Evolutionary conservation across 2,888 invertebrate species (phyloP).

Genomic region (Nysson spinosus): DNA sequence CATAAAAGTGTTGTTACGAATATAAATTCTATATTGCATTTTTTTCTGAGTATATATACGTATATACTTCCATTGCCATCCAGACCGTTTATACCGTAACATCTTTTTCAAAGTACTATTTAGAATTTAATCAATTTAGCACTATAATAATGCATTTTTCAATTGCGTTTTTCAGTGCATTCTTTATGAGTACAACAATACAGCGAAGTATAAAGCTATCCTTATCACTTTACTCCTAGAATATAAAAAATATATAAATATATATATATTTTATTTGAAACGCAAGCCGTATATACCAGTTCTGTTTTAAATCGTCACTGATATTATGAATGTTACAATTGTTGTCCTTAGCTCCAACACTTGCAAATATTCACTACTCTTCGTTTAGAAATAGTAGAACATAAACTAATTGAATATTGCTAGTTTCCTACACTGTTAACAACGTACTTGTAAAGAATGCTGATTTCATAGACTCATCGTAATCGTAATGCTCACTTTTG

Average conservation of each 20-base stretch:
- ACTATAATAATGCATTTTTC: constrained; percentile 68
- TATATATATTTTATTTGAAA: constrained; percentile 19
- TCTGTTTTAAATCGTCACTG: constrained; percentile 14
- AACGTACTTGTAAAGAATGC: constrained; percentile 63
- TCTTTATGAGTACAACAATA: constrained; percentile 59
- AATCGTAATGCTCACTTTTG: constrained; percentile 45
- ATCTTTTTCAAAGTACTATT: constrained; percentile 67
- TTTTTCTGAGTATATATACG: too few relatives aligned
- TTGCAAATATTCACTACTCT: constrained; percentile 3
- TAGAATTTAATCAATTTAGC: constrained; percentile 72
- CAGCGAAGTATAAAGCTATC: constrained; percentile 6
- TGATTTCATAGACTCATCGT: constrained; percentile 48
- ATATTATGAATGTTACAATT: constrained; percentile 3
- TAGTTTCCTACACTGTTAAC: constrained; percentile 18
- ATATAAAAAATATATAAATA: too few relatives aligned
- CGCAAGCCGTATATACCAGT: constrained; percentile 12
- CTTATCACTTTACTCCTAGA: constrained; percentile 7
- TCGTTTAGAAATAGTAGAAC: constrained; percentile 32
- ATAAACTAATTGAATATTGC: constrained; percentile 29
- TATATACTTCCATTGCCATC: constrained; percentile 39
- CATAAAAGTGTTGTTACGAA: constrained; percentile 35
- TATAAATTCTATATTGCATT: constrained; percentile 47
- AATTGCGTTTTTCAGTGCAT: constrained; percentile 61
- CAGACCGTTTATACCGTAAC: constrained; percentile 59
- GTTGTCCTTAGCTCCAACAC: constrained; percentile 1